Evolutionary conservation across 1,140 invertebrate genomes (phyloP).

Genomic region (Paralvinella palmiformis): DNA sequence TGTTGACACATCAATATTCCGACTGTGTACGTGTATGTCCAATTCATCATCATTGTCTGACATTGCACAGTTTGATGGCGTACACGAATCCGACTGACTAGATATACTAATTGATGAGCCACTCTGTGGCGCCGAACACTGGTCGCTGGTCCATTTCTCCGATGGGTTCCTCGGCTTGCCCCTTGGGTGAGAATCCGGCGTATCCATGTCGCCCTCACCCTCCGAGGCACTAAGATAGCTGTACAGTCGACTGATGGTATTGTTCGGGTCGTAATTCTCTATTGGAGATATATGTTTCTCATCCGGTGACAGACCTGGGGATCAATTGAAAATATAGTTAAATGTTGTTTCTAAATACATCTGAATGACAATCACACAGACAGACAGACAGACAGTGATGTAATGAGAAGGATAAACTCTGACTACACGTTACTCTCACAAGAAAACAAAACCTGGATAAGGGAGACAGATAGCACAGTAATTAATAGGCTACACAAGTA

Average conservation of each 20-base stretch:
- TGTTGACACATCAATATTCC: not conserved
- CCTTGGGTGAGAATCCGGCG: slow-evolving; percentile 14
- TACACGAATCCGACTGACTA: not conserved
- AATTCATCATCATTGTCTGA: not conserved
- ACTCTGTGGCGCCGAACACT: not conserved
- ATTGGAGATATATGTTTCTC: slow-evolving; percentile 29
- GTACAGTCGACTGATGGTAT: slow-evolving; percentile 21
- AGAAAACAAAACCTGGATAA: too few relatives aligned
- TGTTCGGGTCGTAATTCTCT: slow-evolving; percentile 17
- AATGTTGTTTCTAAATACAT: too few relatives aligned
- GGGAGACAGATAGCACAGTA: too few relatives aligned
- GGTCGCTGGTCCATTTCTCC: not conserved
- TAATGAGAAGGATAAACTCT: too few relatives aligned
- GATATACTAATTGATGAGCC: not conserved
- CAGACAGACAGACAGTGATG: too few relatives aligned
- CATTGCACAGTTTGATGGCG: not conserved
- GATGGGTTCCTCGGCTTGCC: not conserved
- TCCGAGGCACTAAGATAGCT: slow-evolving; percentile 40
- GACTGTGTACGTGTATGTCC: not conserved
- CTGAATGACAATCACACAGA: too few relatives aligned
- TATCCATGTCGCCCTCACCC: slow-evolving; percentile 32
- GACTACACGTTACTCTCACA: too few relatives aligned
- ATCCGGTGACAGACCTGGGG: slow-evolving; percentile 35
- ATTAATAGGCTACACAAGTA: too few relatives aligned
- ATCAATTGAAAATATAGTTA: too few relatives aligned